A percentile compares a stretch with the other conserved stretches of the same genome.
Conservation (phyloP, 1,140 invertebrate genomes). For the Elymnias hypermnestra region DNA sequence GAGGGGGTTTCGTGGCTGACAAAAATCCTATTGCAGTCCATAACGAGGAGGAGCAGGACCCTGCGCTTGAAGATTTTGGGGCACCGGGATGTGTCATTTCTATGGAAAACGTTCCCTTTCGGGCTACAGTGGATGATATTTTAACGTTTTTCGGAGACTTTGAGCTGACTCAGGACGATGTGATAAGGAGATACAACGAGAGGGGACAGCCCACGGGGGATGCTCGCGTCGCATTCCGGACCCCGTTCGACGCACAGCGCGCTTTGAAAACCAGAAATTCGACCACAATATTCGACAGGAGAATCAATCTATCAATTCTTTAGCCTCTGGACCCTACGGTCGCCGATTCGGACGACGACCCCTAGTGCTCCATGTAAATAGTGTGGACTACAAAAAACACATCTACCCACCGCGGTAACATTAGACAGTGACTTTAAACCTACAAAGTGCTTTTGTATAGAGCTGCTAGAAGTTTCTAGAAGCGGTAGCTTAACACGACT, state of each 20-base stretch:
- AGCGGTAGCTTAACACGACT: too few relatives aligned
- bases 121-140: slow-evolving; percentile 91
- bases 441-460: too few relatives aligned
- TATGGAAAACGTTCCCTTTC: slow-evolving; percentile 91
- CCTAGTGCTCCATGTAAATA: too few relatives aligned
- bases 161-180: slow-evolving; percentile 83
- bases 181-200: slow-evolving; percentile 90
- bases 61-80: slow-evolving; percentile 80
- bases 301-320: slow-evolving; percentile 50
- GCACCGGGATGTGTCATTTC: slow-evolving; percentile 88
- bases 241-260: slow-evolving; percentile 84
- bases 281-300: slow-evolving; percentile 55
- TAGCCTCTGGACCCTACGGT: too few relatives aligned
- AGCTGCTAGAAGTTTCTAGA: too few relatives aligned
- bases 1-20: slow-evolving; percentile 42
- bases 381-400: too few relatives aligned
- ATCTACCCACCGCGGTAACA: too few relatives aligned
- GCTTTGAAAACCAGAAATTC: slow-evolving; percentile 78
- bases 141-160: slow-evolving; percentile 89
- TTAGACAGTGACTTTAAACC: too few relatives aligned
- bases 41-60: slow-evolving; percentile 41
- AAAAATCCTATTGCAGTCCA: slow-evolving; percentile 31
- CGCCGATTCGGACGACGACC: too few relatives aligned
- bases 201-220: slow-evolving; percentile 92
- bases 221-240: slow-evolving; percentile 88